A percentile compares a stretch with the other conserved stretches of the same genome.
Conservation (phyloP, 2,888 invertebrate genomes). For the Oscheius myriophilus region DNA sequence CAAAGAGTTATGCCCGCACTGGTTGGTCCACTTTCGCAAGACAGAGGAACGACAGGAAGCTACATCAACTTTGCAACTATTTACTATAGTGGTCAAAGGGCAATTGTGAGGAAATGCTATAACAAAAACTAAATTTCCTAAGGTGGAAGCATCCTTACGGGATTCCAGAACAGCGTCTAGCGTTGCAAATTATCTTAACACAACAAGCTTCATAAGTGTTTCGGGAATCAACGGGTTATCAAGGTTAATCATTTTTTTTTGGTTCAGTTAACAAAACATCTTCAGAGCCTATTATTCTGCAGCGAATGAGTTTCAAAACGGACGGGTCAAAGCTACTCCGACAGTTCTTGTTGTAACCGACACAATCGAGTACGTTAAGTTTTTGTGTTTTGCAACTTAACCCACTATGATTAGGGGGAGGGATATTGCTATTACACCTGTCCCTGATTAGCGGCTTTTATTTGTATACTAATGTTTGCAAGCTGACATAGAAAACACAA, state of each 20-base stretch:
- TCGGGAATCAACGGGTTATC: conserved; percentile 17
- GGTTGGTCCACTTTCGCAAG: not conserved
- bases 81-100: conserved; percentile 21
- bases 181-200: conserved; percentile 1
- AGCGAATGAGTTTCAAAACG: conserved; percentile 31
- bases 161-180: not conserved
- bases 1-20: conserved; percentile 17
- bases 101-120: not conserved
- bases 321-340: conserved; percentile 39
- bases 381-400: too few relatives aligned
- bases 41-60: not conserved
- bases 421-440: too few relatives aligned
- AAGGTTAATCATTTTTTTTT: conserved; percentile 4
- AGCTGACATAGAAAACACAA: too few relatives aligned
- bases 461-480: too few relatives aligned
- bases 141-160: not conserved
- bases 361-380: conserved; percentile 38
- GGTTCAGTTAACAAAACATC: not conserved
- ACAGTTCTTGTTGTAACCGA: conserved; percentile 42
- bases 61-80: conserved; percentile 19
- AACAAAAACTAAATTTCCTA: too few relatives aligned
- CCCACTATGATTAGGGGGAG: too few relatives aligned
- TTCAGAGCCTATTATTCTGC: conserved; percentile 44
- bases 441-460: too few relatives aligned
- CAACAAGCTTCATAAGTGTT: not conserved